Percentiles rank a stretch among this genome's conserved stretches.
Evolutionary conservation across 2,113 vertebrate genomes (phyloP).

Genomic region (Callopanchax toddi): DNA sequence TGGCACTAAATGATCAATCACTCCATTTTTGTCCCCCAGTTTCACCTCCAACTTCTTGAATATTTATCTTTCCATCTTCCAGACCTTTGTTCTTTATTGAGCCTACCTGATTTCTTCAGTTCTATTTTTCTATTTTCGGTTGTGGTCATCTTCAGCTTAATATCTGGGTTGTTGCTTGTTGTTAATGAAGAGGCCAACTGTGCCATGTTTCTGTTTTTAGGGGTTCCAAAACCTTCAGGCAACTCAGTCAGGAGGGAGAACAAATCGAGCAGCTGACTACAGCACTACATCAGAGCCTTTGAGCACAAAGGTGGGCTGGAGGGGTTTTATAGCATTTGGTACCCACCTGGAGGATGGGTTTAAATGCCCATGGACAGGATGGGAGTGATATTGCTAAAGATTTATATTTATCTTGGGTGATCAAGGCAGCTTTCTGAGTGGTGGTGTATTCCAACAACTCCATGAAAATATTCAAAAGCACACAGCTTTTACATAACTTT

Average conservation of each 20-base stretch:
- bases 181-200: conserved; percentile 69
- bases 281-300: conserved; percentile 85
- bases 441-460: no score
- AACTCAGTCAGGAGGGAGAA: conserved; percentile 88
- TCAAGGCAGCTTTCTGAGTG: background rate
- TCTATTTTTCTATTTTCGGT: conserved; percentile 29
- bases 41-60: conserved; percentile 10
- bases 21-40: conserved; percentile 16
- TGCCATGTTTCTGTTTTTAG: conserved; percentile 80
- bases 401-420: no score
- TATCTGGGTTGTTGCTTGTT: conserved; percentile 36
- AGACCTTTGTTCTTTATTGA: background rate
- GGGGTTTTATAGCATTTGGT: conserved; percentile 47
- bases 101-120: conserved; percentile 10
- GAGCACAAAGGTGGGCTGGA: conserved; percentile 91
- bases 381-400: background rate
- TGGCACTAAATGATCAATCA: conserved; percentile 40
- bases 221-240: conserved; percentile 81
- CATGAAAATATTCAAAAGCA: no score
- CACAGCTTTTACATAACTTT: no score
- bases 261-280: conserved; percentile 89
- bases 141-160: conserved; percentile 18
- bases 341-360: conserved; percentile 61
- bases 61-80: conserved; percentile 7
- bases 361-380: no score